Percentiles rank a stretch among this genome's conserved stretches.
Conservation (phyloP, 2,888 invertebrate genomes). For the Phyllotreta cruciferae region DNA sequence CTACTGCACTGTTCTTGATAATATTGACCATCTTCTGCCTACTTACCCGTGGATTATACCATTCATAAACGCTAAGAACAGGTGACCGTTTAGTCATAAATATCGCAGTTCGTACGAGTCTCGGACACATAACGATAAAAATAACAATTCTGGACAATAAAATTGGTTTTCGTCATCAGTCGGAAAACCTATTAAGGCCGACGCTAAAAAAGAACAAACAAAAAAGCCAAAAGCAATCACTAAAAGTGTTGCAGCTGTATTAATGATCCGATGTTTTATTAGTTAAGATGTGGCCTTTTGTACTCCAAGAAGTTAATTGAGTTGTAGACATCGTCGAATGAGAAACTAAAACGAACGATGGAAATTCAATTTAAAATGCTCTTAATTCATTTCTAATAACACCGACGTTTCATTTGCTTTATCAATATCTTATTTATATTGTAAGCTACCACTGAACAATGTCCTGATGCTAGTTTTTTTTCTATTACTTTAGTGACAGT, state of each 20-base stretch:
- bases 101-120: constrained; percentile 49
- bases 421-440: too few relatives aligned
- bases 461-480: too few relatives aligned
- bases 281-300: background rate
- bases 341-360: too few relatives aligned
- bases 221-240: constrained; percentile 17
- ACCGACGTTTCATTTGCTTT: too few relatives aligned
- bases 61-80: constrained; percentile 46
- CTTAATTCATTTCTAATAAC: too few relatives aligned
- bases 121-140: constrained; percentile 50
- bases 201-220: constrained; percentile 10
- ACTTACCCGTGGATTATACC: constrained; percentile 44
- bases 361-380: too few relatives aligned
- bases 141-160: constrained; percentile 52
- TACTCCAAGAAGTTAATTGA: background rate
- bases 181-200: constrained; percentile 44
- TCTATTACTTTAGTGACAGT: background rate
- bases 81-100: constrained; percentile 50
- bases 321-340: background rate
- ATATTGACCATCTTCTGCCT: constrained; percentile 33
- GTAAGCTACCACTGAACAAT: too few relatives aligned
- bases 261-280: constrained; percentile 10
- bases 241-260: constrained; percentile 16
- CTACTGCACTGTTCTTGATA: constrained; percentile 28
- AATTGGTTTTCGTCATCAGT: constrained; percentile 50